Evolutionary conservation across 2,113 vertebrate species (phyloP).

Genomic region (Ursus arctos): DNA sequence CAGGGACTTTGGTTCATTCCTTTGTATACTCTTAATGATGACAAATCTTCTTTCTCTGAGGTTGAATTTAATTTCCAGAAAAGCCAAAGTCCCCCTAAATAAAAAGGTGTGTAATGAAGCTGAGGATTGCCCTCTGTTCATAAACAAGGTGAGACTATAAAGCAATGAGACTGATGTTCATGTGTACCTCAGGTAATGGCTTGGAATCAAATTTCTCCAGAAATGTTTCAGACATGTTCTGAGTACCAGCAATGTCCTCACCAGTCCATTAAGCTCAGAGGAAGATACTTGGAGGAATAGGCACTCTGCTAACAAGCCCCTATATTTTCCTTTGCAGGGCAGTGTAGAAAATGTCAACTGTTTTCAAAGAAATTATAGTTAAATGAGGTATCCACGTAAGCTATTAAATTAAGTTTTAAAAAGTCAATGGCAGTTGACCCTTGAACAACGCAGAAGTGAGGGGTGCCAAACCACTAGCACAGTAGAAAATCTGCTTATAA

Average conservation of each 20-base stretch:
- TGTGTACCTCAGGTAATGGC: neutral
- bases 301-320: neutral
- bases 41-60: neutral
- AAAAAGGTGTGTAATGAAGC: neutral
- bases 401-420: neutral
- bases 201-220: neutral
- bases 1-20: neutral
- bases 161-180: neutral
- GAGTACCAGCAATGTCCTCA: neutral
- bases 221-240: neutral
- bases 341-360: neutral
- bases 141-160: neutral
- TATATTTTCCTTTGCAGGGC: neutral
- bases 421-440: neutral
- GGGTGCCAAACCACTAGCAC: too few species aligned
- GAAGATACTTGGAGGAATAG: neutral
- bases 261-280: neutral
- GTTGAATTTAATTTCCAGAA: neutral
- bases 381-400: neutral
- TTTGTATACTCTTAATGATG: neutral
- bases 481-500: too few species aligned
- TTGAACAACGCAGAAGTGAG: too few species aligned
- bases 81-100: neutral
- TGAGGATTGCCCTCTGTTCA: neutral
- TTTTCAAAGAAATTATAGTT: slow-evolving; percentile 21